Base-by-base conservation (phyloP, 2,888 invertebrate genomes). In the Cephus nigrinus region DNA sequence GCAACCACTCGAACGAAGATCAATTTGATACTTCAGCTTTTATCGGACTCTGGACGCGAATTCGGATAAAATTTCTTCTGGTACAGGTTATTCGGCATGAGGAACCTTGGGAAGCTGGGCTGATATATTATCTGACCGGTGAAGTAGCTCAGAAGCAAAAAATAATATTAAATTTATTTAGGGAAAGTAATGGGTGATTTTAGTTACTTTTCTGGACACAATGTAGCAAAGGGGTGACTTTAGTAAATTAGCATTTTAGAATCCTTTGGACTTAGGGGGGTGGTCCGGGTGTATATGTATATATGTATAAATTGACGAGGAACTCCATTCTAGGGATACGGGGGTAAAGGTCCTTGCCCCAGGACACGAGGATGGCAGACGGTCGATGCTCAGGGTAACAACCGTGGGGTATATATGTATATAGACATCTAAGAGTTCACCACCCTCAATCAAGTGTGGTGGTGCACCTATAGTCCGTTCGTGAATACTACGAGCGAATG, bases 321-420 rank as follows among this genome's bases (percentile, higher is more conserved):
- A 55, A 15, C 9, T 23, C 23, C 55, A 23, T 55, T 55, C 68
- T 83, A 83, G 82, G 75, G 78, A 82, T 75, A 82, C 76, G 82
- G 78, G 82, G 76, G 79, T 82, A 80, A 82, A 89, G 90, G 90
- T 90, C 90, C 88, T 90, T 90, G 90, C 88, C 90, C 89, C 84
- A 90, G 87, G 86, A 87, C 85, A 83, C 86, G 84, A 84, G 85
- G 75, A 79, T 78, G 81, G 81, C 85, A 88, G 88, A 89, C 88
- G 90, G 89, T 90, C 89, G 89, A 90, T 90, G 89, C 84, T 88
- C 89, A 88, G 87, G 86, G 85, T 87, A 55, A 23, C 5, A 55
- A 15, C 55, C 55, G 55, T 15, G 23, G 55, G 9, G 23, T 55
- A 9, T 55, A 55, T 23, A 55, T 55, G 1, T 55, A 55, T 55